Base-by-base conservation (phyloP, 2,113 vertebrate species). In the Malurus melanocephalus region DNA sequence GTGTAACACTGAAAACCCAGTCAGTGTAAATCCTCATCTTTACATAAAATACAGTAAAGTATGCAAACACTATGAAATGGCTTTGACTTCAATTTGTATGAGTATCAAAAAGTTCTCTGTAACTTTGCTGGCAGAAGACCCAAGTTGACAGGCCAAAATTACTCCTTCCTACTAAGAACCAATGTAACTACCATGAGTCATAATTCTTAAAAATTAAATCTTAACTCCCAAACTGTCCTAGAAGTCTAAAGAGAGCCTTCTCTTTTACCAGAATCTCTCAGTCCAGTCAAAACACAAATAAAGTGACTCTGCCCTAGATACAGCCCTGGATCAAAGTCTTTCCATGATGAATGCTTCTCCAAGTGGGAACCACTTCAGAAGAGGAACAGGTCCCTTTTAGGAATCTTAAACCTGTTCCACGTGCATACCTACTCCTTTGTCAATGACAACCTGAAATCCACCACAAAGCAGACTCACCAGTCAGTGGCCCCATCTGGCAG, bases 21-120 rank as follows among this genome's bases (percentile, higher is more conserved):
- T 8, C 65, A 80, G 11, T 64, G 6, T 8, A 45, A 80, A 64
- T 10, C 7, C 35, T 32, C 21, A 85, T 38, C 22, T 74, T 69
- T 21, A 64, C 9, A 19, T 7, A 43, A 75, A 48, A 72, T 11
- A 20, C 35, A 75, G 52, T 2, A 68, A 56, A 79, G 48, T 20
- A 67, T 0, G 0, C 75, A 76, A 72, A 45, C 24, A n/a, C 11
- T 48, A 24, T 10, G 2, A 75, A 68, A 51, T 6, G 8, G 10
- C 26, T 69, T 35, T 27, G 8, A 62, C 13, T 46, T 64, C 13
- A 26, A 9, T 11, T 76, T 79, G 65, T 27, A 2, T 4, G 15
- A 71, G 7, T 33, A 78, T 16, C 8, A 60, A 28, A 23, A 86
- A 89, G 33, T n/a, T 79, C 21, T 77, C 79, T 5, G 2, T 7